Evolutionary conservation across 2,888 invertebrate genomes (phyloP), one percentile per base, ranked within the genome.

Genomic region (Xestobium rufovillosum): DNA sequence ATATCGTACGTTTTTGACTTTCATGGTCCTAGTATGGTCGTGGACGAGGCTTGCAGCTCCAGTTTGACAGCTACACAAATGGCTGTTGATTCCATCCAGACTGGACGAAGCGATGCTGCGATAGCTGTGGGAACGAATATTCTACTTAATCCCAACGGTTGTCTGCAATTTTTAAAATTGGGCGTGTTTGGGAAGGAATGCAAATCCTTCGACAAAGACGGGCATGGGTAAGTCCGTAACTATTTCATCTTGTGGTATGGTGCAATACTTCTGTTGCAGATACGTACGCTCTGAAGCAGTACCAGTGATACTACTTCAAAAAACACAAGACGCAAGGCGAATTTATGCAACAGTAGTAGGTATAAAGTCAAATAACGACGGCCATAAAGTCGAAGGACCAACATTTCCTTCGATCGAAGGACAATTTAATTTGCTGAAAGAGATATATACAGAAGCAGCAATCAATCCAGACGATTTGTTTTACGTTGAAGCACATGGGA

Each of bases 401-500:
- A 53, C 51, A 1, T 52, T 50, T 38, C 61, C 61, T 3, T 56
- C 57, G 13, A 34, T 46, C 3, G 45, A 50, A 12, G 44, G 48
- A 36, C 60, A 61, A 35, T 31, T 29, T 63, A 34, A 47, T 23
- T 45, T 65, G 11, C 42, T 78, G 27, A 55, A 65, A 40, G 69
- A 71, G 39, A 66, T 74, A 16, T 77, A 76, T 54, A 50, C 50
- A 11, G 69, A 70, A 47, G 65, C 65, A 14, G 57, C 63, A 15
- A 52, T 78, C 9, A 61, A 71, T 47, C 75, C 76, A 1, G 47
- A 56, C 12, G 50, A 60, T 3, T 68, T 78, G 3, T 56, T 60
- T 13, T 78, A 72, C 52, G 66, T 78, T 17, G 78, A 78, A 52
- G 72, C 75, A 43, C 57, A 78, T 57, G 78, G 78, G 11, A 75